These are phyloP conservation scores for Lysandra bellargus DNA, from an alignment of 2,888 invertebrate species.

Conservation along the genomic window DNA sequence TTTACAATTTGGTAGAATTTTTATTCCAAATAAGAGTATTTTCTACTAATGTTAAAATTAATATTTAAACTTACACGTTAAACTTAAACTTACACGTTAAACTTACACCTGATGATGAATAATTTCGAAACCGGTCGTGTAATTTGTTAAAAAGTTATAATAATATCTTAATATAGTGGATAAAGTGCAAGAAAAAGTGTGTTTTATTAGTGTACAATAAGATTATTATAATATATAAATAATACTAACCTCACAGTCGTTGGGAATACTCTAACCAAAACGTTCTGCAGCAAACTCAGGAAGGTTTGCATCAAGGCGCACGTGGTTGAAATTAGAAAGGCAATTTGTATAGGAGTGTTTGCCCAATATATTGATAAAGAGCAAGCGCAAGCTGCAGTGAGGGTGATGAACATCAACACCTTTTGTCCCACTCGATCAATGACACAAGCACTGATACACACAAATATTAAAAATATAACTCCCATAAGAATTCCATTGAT, in stretches of 20 bases:
- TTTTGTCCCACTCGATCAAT: constrained; percentile 51
- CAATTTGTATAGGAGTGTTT: constrained; percentile 51
- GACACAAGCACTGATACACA: constrained; percentile 47
- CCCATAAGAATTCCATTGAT: constrained; percentile 54
- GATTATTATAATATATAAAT: too few species aligned
- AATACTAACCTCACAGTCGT: constrained; percentile 53
- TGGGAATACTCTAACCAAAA: constrained; percentile 56
- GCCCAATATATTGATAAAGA: constrained; percentile 54
- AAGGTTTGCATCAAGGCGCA: constrained; percentile 54
- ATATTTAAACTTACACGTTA: too few species aligned
- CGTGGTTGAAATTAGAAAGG: constrained; percentile 51
- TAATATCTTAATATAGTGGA: too few species aligned
- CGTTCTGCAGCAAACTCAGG: constrained; percentile 51
- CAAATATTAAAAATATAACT: constrained; percentile 47
- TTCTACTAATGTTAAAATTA: too few species aligned
- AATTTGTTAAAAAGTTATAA: too few species aligned
- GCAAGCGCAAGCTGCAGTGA: constrained; percentile 47
- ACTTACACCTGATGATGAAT: too few species aligned
- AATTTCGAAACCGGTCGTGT: too few species aligned
- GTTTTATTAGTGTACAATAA: too few species aligned
- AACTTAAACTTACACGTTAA: too few species aligned
- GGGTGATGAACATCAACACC: constrained; percentile 47
- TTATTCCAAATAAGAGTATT: too few species aligned
- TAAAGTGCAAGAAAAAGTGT: too few species aligned
- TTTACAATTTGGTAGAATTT: too few species aligned